Percentiles rank a stretch among this genome's conserved stretches.
Evolutionary conservation across 2,888 invertebrate species (phyloP).

Genomic region (Drepanosiphum platanoidis): DNA sequence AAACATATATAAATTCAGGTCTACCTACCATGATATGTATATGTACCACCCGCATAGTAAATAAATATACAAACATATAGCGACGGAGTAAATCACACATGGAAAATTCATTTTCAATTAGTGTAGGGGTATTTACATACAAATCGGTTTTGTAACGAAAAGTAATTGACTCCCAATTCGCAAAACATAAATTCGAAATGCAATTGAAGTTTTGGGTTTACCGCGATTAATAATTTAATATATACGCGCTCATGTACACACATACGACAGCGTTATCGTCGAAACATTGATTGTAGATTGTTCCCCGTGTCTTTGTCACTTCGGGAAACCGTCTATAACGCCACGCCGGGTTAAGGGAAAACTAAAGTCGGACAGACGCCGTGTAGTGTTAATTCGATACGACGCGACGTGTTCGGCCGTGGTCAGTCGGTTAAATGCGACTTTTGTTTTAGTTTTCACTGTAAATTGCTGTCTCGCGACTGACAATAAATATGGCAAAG

Average conservation of each 20-base stretch:
- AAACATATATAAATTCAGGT: background rate
- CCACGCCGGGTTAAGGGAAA: background rate
- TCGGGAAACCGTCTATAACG: background rate
- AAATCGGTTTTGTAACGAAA: background rate
- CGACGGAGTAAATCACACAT: background rate
- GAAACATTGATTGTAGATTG: background rate
- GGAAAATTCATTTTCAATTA: background rate
- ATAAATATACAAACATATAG: background rate
- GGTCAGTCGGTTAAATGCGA: background rate
- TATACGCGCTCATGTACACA: background rate
- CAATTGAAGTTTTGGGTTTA: background rate
- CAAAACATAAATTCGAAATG: background rate
- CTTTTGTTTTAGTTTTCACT: conserved; percentile 3
- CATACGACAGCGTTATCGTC: background rate
- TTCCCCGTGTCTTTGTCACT: background rate
- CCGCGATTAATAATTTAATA: background rate
- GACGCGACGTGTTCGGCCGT: background rate
- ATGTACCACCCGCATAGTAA: background rate
- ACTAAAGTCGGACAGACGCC: background rate
- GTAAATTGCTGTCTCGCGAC: conserved; percentile 1
- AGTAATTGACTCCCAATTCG: background rate
- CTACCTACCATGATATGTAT: background rate
- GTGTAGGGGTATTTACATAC: background rate
- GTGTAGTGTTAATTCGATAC: background rate
- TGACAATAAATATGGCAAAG: background rate